Conservation (phyloP, 1,140 invertebrate genomes). For the Holotrichia oblita region DNA sequence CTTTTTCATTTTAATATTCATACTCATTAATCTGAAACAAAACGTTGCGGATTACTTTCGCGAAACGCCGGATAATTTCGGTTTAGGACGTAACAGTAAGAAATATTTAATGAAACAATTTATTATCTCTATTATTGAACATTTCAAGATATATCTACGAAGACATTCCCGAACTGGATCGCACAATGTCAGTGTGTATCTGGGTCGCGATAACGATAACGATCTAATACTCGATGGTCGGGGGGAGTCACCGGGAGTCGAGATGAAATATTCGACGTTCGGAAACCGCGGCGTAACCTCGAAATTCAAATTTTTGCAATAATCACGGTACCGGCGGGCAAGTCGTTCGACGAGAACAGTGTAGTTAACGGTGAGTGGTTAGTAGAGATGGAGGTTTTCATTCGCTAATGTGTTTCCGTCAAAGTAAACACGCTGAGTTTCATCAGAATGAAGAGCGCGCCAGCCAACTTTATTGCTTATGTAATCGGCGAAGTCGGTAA, state of each 20-base stretch:
- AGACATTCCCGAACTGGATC: neutral
- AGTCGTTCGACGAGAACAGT: neutral
- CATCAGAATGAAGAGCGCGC: slow-evolving; percentile 25
- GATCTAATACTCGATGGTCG: neutral
- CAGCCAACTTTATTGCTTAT: slow-evolving; percentile 21
- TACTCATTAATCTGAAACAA: neutral
- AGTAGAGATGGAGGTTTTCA: slow-evolving; percentile 20
- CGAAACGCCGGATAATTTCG: neutral
- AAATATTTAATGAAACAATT: too few species aligned
- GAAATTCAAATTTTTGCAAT: slow-evolving; percentile 21
- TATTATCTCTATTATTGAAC: too few species aligned
- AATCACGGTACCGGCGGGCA: neutral
- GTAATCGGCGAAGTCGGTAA: neutral
- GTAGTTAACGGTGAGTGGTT: neutral
- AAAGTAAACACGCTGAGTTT: slow-evolving; percentile 16
- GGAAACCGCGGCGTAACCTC: neutral
- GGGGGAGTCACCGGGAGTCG: neutral
- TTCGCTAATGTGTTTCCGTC: slow-evolving; percentile 33
- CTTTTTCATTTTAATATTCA: slow-evolving; percentile 7
- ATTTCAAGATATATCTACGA: neutral
- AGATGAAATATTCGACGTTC: neutral
- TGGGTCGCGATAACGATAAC: neutral
- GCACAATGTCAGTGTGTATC: neutral
- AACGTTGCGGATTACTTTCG: neutral
- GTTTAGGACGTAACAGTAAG: too few species aligned